Evolutionary conservation across 2,888 invertebrate species (phyloP), one percentile per base, ranked within the genome.

Genomic region (Barypeithes pellucidus): DNA sequence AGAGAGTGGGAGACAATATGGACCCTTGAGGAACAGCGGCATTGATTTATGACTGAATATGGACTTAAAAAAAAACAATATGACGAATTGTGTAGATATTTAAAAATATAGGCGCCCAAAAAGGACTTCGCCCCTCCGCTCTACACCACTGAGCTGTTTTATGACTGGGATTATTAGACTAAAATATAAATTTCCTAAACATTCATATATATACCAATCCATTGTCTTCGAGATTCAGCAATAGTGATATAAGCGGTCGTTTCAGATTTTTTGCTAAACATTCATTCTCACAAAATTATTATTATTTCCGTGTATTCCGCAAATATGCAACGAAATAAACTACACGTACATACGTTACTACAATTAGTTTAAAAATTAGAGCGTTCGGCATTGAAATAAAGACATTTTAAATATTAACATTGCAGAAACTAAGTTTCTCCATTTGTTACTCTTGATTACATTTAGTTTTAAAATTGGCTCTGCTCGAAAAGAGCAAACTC

Each of bases 401-500:
- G 18, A 3, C 2, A 18, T 5, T 18, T 45, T 45, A 45, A 45
- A 45, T 18, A 45, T 45, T 45, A 18, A 45, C 45, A 45, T 16
- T 45, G 45, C 18, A 45, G 18, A 14, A 45, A 45, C 45, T 45
- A 45, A 45, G 45, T 45, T 45, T 45, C 8, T 45, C 45, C 43
- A 18, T 45, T 47, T 14, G 43, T n/a, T 43, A 16, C 2, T 2
- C 12, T 5, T 47, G 8, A 47, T 11, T 47, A 20, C 47, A 20
- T 20, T 20, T 18, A 16, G 3, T 20, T 47, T 47, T 18, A 20
- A 47, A 47, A 20, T 20, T 20, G 47, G 47, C 11, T 20, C 18
- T 45, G 18, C 16, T 45, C 24, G 18, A 9, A 18, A 43, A 45
- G 9, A 18, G 45, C 5, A 45, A 24, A 24, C 24, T 24, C 3